phyloP scores from a whole-genome alignment of 2,113 vertebrate species.

The Tinamus guttatus region DNA sequence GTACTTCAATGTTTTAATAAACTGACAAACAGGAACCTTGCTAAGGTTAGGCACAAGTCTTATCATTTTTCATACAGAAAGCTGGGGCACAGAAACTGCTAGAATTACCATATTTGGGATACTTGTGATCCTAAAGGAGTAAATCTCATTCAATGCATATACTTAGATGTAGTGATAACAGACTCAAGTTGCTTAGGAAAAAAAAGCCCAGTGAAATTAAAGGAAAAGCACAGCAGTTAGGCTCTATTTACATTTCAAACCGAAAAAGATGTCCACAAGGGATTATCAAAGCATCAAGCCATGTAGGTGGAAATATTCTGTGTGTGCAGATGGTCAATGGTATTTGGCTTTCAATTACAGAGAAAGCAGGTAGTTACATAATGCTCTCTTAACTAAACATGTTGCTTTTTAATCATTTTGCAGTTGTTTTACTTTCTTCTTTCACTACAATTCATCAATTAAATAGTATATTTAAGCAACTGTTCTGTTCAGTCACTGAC shows the following conservation, averaged over 20 bases:
- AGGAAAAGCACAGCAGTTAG: background rate
- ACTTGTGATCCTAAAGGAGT: background rate
- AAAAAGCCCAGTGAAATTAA: background rate
- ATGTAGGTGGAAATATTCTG: conserved; percentile 22
- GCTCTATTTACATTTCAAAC: conserved; percentile 31
- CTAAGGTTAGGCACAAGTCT: background rate
- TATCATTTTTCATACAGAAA: background rate
- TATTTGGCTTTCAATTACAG: conserved; percentile 16
- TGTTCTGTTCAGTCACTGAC: background rate
- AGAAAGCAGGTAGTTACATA: conserved; percentile 13
- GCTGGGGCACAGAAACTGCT: background rate
- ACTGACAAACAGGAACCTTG: background rate
- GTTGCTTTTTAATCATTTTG: conserved; percentile 16
- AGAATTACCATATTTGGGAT: background rate
- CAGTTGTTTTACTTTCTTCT: conserved; percentile 8
- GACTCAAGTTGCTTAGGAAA: background rate
- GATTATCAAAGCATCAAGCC: background rate
- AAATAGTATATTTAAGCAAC: conserved; percentile 13
- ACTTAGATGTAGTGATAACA: background rate
- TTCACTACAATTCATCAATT: background rate
- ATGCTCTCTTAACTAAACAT: background rate
- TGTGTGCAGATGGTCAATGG: background rate
- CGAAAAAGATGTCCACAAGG: background rate
- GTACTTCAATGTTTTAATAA: background rate
- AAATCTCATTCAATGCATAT: background rate